These are phyloP conservation scores for Enchytraeus crypticus DNA, from an alignment of 2,888 invertebrate species.

Conservation along the genomic window DNA sequence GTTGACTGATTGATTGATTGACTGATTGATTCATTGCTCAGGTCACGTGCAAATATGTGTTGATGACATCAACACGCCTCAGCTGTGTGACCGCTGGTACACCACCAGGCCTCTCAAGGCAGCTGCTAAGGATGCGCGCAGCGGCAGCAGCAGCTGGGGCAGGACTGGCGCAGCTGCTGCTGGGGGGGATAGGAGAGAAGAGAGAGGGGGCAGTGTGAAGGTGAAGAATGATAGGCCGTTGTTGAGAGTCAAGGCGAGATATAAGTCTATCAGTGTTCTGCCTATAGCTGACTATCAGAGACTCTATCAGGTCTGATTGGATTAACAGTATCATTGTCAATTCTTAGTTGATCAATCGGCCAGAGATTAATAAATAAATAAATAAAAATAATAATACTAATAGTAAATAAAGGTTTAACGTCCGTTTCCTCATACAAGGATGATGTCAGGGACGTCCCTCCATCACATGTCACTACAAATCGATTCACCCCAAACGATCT, in stretches of 20 bases:
- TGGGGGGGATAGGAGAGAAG: conserved; percentile 25
- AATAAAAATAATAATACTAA: no score
- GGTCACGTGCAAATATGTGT: conserved; percentile 78
- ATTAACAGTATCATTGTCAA: not conserved
- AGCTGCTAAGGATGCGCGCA: no score
- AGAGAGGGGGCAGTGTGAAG: conserved; percentile 40
- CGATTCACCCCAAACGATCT: no score
- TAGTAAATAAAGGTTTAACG: no score
- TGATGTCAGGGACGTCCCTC: no score
- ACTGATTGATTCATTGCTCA: no score
- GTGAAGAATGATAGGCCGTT: conserved; percentile 53
- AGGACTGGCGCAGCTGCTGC: not conserved
- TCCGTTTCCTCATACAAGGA: no score
- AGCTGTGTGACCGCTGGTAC: conserved; percentile 73
- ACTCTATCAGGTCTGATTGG: not conserved
- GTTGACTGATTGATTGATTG: no score
- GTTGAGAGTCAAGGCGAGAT: conserved; percentile 74
- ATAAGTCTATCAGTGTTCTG: conserved; percentile 80
- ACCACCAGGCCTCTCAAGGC: no score
- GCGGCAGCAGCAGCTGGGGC: not conserved
- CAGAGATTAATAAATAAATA: no score
- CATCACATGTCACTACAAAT: no score
- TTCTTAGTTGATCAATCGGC: no score
- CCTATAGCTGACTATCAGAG: conserved; percentile 50
- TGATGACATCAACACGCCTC: conserved; percentile 70